Evolutionary conservation across 2,888 invertebrate species (phyloP), one percentile per base, ranked within the genome.

Genomic region (Priocnemis perturbator): DNA sequence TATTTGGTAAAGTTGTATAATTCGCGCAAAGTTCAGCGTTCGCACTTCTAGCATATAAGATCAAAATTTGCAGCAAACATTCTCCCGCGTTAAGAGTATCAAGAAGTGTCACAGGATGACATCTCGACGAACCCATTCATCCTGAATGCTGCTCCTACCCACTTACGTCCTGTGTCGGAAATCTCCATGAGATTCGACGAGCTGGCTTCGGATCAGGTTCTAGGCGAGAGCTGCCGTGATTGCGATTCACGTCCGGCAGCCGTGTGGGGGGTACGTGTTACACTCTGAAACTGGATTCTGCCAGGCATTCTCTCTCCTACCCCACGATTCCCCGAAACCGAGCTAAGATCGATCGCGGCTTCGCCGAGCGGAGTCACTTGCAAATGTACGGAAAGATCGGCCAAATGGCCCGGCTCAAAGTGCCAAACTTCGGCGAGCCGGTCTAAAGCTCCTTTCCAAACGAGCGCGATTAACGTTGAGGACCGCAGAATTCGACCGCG

Each of bases 331-430:
- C 64, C 63, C 60, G 52, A 23, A 65, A 55, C 65, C 57, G 50
- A 56, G 65, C 60, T 48, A 65, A 64, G 63, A 74, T 76, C 69
- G 69, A 74, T 76, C 74, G 71, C 63, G 50, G 67, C 55, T 66
- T 60, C 61, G 50, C 64, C 64, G 58, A 37, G 26, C 37, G 11
- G 20, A 60, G 70, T 64, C 71, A 66, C 62, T 73, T 63, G 69
- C 67, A 69, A 73, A 69, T 73, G 68, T 67, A 65, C 71, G 69
- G 67, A 73, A 69, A 71, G 76, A 73, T 63, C 65, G 69, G 67
- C 67, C 70, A 75, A 70, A 73, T 70, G 75, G 68, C 57, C 21
- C 63, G 69, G 66, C 69, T 74, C 63, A 71, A 74, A 76, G 67
- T 71, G 71, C 65, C 76, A 68, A 76, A 76, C 65, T 74, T 68